phyloP scores from a whole-genome alignment of 2,888 invertebrate genomes.

The Cheilosia impressa region DNA sequence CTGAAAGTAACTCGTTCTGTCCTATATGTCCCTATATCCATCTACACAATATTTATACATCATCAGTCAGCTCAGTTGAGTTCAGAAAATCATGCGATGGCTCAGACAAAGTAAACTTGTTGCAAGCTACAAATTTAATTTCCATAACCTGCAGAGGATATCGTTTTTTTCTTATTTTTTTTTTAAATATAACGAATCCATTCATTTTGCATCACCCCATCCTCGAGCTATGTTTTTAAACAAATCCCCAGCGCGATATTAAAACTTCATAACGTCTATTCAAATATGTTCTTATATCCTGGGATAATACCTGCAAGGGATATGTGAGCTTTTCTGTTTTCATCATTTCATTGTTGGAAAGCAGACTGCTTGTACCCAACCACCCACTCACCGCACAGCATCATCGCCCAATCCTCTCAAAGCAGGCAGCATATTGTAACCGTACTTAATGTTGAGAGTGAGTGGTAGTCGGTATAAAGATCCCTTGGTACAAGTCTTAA shows the following conservation, averaged over 20 bases:
- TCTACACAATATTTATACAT: background rate
- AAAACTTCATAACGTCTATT: conserved; percentile 77
- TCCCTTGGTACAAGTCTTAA: conserved; percentile 37
- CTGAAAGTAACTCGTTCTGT: too few species aligned
- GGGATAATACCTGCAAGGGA: conserved; percentile 76
- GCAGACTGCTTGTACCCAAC: conserved; percentile 5
- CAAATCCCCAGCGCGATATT: conserved; percentile 76
- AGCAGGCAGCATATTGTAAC: conserved; percentile 21
- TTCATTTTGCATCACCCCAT: conserved; percentile 3
- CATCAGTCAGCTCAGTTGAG: background rate
- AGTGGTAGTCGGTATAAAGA: background rate
- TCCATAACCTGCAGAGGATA: conserved; percentile 17
- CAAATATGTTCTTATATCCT: conserved; percentile 76
- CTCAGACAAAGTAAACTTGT: conserved; percentile 16
- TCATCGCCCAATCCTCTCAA: too few species aligned
- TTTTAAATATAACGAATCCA: conserved; percentile 9
- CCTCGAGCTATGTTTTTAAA: conserved; percentile 42
- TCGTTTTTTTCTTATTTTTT: background rate
- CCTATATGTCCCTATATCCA: too few species aligned
- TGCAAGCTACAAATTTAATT: conserved; percentile 49
- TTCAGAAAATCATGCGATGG: background rate
- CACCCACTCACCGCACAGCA: too few species aligned
- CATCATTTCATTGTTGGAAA: conserved; percentile 59
- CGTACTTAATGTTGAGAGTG: conserved; percentile 14
- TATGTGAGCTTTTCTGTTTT: conserved; percentile 74